Evolutionary conservation across 2,113 vertebrate species (phyloP).

Genomic region (Tachysurus fulvidraco): DNA sequence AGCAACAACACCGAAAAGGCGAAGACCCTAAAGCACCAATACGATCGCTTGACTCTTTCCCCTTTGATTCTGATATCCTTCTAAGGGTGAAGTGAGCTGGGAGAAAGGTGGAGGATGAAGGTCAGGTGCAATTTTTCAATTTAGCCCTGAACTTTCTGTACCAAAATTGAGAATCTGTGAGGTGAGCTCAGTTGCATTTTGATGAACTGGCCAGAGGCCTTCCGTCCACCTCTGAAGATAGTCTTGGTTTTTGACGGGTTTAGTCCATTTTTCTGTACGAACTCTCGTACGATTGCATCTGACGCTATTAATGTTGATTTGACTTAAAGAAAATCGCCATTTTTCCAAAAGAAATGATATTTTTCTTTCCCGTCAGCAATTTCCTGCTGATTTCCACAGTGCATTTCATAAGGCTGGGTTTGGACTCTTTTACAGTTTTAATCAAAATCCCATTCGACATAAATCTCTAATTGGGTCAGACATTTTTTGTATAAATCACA

Average conservation of each 20-base stretch:
- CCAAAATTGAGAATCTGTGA: background rate
- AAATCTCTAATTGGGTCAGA: constrained; percentile 15
- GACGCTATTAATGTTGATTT: constrained; percentile 57
- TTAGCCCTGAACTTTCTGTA: background rate
- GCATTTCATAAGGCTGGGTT: constrained; percentile 23
- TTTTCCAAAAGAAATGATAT: background rate
- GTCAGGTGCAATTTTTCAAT: constrained; percentile 43
- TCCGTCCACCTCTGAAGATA: constrained; percentile 12
- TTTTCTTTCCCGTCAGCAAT: constrained; percentile 35
- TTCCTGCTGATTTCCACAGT: constrained; percentile 35
- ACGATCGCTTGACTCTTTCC: constrained; percentile 56
- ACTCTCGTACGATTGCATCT: constrained; percentile 50
- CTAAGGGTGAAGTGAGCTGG: constrained; percentile 14
- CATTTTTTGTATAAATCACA: background rate
- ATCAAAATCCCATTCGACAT: constrained; percentile 28
- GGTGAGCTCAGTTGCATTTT: constrained; percentile 21
- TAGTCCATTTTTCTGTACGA: constrained; percentile 36
- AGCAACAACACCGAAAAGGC: constrained; percentile 32
- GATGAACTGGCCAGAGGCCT: background rate
- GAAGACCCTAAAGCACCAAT: constrained; percentile 36
- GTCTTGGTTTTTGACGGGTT: constrained; percentile 28
- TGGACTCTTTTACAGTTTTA: constrained; percentile 20
- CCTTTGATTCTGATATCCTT: constrained; percentile 43
- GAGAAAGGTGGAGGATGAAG: constrained; percentile 53
- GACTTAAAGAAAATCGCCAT: constrained; percentile 41